A percentile compares a stretch with the other conserved stretches of the same genome.
These are phyloP conservation scores for Pterocles gutturalis DNA, from an alignment of 2,113 vertebrate genomes.

Conservation along the genomic window DNA sequence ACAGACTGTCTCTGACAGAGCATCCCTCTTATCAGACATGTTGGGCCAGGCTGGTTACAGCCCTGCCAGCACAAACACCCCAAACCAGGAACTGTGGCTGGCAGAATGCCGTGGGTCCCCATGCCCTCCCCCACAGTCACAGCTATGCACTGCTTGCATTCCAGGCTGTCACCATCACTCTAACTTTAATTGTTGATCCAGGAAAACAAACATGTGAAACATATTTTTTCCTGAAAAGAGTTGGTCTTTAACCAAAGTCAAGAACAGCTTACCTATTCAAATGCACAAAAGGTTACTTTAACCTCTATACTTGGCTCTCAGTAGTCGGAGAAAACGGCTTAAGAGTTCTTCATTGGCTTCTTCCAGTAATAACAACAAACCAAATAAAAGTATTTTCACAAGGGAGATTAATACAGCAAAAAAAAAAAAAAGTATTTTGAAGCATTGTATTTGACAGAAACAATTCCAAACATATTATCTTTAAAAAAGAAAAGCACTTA, in stretches of 20 bases:
- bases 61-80: too few relatives aligned
- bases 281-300: not conserved
- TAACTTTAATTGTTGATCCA: not conserved
- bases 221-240: not conserved
- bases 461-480: not conserved
- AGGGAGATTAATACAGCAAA: not conserved
- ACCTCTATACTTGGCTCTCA: not conserved
- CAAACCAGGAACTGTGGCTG: fast-evolving
- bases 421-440: not conserved
- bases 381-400: not conserved
- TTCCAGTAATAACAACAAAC: not conserved
- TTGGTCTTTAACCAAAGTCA: not conserved
- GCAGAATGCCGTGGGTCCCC: fast-evolving
- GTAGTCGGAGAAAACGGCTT: fast-evolving
- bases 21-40: fast-evolving
- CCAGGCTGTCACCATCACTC: not conserved
- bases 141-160: not conserved
- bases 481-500: not conserved
- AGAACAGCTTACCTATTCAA: not conserved
- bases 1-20: not conserved
- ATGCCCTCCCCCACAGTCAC: not conserved
- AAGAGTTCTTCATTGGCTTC: not conserved
- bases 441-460: not conserved
- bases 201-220: not conserved
- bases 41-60: not conserved